A percentile compares a stretch with the other conserved stretches of the same genome.
Conservation (phyloP, 2,113 vertebrate genomes). For the Etheostoma spectabile region DNA sequence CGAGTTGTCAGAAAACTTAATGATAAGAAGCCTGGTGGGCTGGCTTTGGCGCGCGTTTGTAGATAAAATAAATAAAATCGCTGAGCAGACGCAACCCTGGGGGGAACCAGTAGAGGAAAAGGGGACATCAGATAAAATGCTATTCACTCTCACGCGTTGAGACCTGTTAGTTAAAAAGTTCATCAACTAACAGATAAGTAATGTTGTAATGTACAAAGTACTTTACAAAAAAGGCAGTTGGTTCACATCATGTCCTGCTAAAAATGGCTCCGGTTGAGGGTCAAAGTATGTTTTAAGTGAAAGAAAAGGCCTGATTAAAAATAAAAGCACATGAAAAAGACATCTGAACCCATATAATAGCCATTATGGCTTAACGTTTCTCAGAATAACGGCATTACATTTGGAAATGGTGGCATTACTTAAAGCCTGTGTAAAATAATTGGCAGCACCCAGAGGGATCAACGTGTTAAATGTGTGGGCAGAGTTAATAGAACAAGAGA, state of each 20-base stretch:
- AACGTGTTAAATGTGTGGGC: slow-evolving; percentile 12
- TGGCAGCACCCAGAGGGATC: slow-evolving; percentile 6
- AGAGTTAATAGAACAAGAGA: slow-evolving; percentile 25
- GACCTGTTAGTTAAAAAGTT: no score
- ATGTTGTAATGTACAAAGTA: background rate
- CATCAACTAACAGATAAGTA: no score
- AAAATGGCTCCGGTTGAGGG: background rate
- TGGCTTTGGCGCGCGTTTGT: no score
- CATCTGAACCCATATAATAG: background rate
- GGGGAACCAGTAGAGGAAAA: no score
- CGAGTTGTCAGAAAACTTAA: no score
- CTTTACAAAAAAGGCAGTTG: background rate
- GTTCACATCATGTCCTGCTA: background rate
- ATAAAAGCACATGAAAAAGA: slow-evolving; percentile 9
- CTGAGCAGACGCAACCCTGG: no score
- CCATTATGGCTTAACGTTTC: background rate
- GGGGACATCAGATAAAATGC: no score
- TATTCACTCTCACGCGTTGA: no score
- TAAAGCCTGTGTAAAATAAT: slow-evolving; percentile 33
- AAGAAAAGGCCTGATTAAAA: slow-evolving; percentile 1
- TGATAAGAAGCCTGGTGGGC: no score
- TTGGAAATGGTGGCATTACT: slow-evolving; percentile 16
- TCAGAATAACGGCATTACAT: background rate
- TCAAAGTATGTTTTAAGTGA: background rate
- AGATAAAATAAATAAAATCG: no score